Conservation (phyloP, 1,140 invertebrate species). For the Zeugodacus cucurbitae region DNA sequence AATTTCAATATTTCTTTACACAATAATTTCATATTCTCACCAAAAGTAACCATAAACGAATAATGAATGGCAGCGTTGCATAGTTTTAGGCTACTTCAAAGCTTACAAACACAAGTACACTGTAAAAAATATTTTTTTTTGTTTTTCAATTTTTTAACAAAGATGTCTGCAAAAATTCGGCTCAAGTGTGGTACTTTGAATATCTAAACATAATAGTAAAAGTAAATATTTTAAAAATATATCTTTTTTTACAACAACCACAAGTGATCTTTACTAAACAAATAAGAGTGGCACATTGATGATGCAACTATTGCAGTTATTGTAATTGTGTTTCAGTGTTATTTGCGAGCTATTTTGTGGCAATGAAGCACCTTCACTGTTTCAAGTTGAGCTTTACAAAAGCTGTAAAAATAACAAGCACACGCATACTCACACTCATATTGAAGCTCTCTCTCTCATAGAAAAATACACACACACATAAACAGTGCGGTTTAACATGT, state of each 20-base stretch:
- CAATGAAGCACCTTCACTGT: background rate
- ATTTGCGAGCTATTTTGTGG: background rate
- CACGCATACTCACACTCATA: background rate
- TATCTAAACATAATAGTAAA: background rate
- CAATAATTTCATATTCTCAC: background rate
- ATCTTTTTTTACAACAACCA: background rate
- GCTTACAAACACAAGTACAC: background rate
- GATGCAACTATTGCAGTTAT: background rate
- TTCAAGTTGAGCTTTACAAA: conserved; percentile 5
- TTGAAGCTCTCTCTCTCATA: no score
- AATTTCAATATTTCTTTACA: no score
- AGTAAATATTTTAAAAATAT: background rate
- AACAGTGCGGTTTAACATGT: background rate
- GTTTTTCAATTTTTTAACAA: no score
- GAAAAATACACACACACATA: background rate
- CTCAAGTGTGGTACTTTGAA: background rate
- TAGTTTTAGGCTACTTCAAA: background rate
- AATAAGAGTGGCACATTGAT: background rate
- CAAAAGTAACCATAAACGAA: background rate
- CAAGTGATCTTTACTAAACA: background rate
- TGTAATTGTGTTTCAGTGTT: background rate
- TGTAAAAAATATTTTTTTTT: no score
- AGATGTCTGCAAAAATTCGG: background rate
- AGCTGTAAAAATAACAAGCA: background rate
- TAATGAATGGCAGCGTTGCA: background rate